Evolutionary conservation across 2,888 invertebrate genomes (phyloP).

Genomic region (Drosophila falleni): DNA sequence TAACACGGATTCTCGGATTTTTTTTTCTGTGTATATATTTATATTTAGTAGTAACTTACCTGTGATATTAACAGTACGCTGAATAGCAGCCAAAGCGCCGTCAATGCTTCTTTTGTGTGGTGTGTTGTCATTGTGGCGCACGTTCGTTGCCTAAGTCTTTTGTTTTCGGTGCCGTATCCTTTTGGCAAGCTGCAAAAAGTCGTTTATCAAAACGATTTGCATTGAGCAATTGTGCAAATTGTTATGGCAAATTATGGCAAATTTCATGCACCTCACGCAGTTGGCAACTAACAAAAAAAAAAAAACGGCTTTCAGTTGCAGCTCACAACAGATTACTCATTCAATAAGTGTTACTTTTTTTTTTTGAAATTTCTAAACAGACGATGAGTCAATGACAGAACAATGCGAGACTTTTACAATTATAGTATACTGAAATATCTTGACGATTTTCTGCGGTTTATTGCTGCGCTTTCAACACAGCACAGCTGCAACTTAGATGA

Average conservation of each 20-base stretch:
- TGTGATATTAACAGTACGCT: constrained; percentile 69
- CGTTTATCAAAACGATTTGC: constrained; percentile 53
- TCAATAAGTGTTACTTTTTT: constrained; percentile 5
- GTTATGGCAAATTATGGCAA: constrained; percentile 50
- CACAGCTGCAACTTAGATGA: constrained; percentile 55
- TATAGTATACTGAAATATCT: constrained; percentile 14
- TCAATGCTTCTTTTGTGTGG: constrained; percentile 42
- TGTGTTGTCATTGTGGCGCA: constrained; percentile 58
- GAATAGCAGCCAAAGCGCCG: constrained; percentile 61
- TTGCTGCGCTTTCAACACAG: constrained; percentile 38
- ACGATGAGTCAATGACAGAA: constrained; percentile 63
- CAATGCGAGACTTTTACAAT: constrained; percentile 41
- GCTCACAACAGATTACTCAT: constrained; percentile 51
- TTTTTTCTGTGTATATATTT: no score
- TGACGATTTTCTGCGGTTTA: constrained; percentile 54
- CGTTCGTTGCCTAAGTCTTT: constrained; percentile 78
- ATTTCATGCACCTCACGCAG: constrained; percentile 73
- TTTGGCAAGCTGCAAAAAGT: constrained; percentile 62
- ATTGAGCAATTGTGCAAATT: constrained; percentile 53
- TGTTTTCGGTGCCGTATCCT: constrained; percentile 52
- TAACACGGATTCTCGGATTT: no score
- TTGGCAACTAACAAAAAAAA: constrained; percentile 33
- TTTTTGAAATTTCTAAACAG: constrained; percentile 23
- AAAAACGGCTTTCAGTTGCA: constrained; percentile 30
- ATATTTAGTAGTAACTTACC: constrained; percentile 64